Conservation (phyloP, 1,140 invertebrate species). For the Drosophila nebulosa region DNA sequence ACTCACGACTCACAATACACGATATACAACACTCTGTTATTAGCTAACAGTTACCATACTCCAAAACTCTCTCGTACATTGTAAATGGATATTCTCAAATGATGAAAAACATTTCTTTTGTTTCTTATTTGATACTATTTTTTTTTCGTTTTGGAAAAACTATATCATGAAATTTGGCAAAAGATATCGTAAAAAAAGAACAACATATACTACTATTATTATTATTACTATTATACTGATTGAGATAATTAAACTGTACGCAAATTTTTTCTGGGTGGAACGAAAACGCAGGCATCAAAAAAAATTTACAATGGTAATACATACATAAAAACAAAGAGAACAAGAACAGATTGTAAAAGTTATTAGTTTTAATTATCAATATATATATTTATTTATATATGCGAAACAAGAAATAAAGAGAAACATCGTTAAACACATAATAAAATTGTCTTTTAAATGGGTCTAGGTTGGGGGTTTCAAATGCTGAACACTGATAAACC, state of each 20-base stretch:
- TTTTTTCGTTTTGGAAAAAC: conserved; percentile 18
- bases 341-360: conserved; percentile 55
- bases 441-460: not conserved
- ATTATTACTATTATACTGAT: not conserved
- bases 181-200: conserved; percentile 9
- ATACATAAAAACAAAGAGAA: conserved; percentile 23
- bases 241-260: not conserved
- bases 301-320: conserved; percentile 7
- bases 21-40: not conserved
- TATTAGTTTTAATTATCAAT: conserved; percentile 73
- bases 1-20: not conserved
- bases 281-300: conserved; percentile 8
- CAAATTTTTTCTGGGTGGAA: not conserved
- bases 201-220: conserved; percentile 1
- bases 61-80: not conserved
- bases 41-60: conserved; percentile 21
- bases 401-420: conserved; percentile 65
- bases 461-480: not conserved
- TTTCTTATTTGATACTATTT: conserved; percentile 1
- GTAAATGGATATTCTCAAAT: not conserved
- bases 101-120: not conserved
- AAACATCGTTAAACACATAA: conserved; percentile 66
- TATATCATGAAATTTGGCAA: conserved; percentile 28
- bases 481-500: too few relatives aligned
- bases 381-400: conserved; percentile 67